These are phyloP conservation scores for Chesias legatella DNA, from an alignment of 2,888 invertebrate genomes.

Conservation along the genomic window DNA sequence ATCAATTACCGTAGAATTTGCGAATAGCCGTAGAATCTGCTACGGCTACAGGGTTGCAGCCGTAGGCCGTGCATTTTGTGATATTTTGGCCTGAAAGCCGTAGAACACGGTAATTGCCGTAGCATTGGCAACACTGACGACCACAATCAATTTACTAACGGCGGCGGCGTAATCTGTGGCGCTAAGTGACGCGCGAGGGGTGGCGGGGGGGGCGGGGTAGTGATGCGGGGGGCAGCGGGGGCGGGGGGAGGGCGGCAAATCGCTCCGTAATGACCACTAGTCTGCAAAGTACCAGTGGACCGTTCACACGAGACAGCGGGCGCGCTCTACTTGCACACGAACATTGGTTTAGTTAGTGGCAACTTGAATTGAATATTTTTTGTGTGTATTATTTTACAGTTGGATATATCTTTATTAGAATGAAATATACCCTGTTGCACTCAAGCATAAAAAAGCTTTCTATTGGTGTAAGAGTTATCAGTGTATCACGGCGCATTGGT, in stretches of 20 bases:
- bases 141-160: slow-evolving; percentile 65
- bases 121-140: slow-evolving; percentile 30
- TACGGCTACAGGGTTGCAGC: slow-evolving; percentile 6
- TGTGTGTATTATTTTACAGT: no score
- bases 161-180: slow-evolving; percentile 11
- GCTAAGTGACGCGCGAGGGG: slow-evolving; percentile 35
- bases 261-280: slow-evolving; percentile 61
- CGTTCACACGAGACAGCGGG: slow-evolving; percentile 11
- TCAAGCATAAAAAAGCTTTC: no score
- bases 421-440: no score
- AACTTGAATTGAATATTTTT: no score
- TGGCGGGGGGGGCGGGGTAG: slow-evolving; percentile 43
- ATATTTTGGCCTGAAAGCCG: slow-evolving; percentile 11
- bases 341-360: no score
- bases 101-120: slow-evolving; percentile 8
- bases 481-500: no score
- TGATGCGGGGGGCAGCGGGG: no score
- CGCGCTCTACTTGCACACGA: neutral
- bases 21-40: slow-evolving; percentile 10
- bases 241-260: slow-evolving; percentile 52
- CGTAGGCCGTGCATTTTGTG: slow-evolving; percentile 8
- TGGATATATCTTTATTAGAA: no score
- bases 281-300: slow-evolving; percentile 15
- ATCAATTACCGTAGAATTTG: slow-evolving; percentile 10
- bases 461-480: no score